Conservation (phyloP, 2,888 invertebrate species). For the Clostera curtula region DNA sequence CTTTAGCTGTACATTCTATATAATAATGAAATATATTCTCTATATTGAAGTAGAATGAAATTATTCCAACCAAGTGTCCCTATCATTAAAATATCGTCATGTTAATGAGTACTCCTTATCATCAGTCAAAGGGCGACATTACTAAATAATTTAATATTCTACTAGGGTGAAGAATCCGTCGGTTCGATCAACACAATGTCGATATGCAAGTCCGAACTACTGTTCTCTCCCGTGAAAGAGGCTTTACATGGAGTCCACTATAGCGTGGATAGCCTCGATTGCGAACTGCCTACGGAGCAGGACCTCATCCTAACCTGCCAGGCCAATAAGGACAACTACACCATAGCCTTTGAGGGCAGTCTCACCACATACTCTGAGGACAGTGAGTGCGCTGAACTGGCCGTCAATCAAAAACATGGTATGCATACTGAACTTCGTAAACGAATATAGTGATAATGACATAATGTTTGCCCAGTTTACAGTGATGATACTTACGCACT, state of each 20-base stretch:
- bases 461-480: conserved; percentile 36
- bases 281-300: conserved; percentile 85
- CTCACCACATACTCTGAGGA: conserved; percentile 89
- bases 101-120: no score
- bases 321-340: conserved; percentile 95
- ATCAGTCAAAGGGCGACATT: background rate
- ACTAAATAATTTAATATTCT: conserved; percentile 8
- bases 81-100: no score
- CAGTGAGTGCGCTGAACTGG: conserved; percentile 78
- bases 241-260: conserved; percentile 83
- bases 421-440: conserved; percentile 15
- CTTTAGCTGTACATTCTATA: no score
- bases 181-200: conserved; percentile 88
- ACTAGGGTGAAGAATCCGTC: conserved; percentile 82
- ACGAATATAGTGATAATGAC: conserved; percentile 24
- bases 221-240: conserved; percentile 94
- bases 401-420: conserved; percentile 73
- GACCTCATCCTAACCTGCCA: conserved; percentile 93
- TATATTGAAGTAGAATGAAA: no score
- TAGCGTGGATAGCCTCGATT: conserved; percentile 93
- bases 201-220: conserved; percentile 92
- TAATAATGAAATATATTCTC: no score
- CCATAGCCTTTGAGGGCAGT: conserved; percentile 94
- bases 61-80: no score
- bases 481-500: conserved; percentile 25